Evolutionary conservation across 2,888 invertebrate genomes (phyloP).

Genomic region (Catocala sponsa): DNA sequence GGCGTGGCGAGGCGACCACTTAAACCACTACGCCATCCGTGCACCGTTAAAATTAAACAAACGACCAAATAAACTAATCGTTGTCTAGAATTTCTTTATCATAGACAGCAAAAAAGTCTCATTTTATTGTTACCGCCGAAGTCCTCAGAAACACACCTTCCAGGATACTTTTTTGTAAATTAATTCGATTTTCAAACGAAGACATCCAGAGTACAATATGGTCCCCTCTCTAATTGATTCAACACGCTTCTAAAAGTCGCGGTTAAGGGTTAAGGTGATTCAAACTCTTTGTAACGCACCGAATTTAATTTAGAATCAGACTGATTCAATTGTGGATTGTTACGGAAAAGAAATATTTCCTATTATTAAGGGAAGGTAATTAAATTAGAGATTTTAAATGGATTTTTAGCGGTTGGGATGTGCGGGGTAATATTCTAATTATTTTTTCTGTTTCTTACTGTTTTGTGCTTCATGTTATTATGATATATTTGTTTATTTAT

Average conservation of each 20-base stretch:
- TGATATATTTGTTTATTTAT: no score
- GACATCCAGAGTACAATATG: conserved; percentile 60
- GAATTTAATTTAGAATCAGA: conserved; percentile 61
- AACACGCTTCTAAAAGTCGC: conserved; percentile 68
- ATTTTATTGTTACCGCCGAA: no score
- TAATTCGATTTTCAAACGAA: conserved; percentile 56
- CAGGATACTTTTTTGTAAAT: conserved; percentile 39
- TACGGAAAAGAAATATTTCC: conserved; percentile 25
- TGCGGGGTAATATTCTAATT: not conserved
- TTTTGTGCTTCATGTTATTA: not conserved
- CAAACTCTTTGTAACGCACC: conserved; percentile 60
- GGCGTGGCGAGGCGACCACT: no score
- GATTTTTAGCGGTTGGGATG: not conserved
- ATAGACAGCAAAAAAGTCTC: no score
- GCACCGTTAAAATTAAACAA: no score
- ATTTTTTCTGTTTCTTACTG: not conserved
- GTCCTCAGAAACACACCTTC: not conserved
- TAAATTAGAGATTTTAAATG: conserved; percentile 21
- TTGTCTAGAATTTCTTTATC: no score
- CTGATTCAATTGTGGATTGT: conserved; percentile 58
- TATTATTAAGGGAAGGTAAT: conserved; percentile 21
- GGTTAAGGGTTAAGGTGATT: conserved; percentile 63
- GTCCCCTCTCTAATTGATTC: conserved; percentile 72
- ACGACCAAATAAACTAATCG: no score
- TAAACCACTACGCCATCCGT: no score